Evolutionary conservation across 92 coral and sea anemone species (phyloP), one percentile per base, ranked within the genome.

Genomic region (Palythoa grandiflora): DNA sequence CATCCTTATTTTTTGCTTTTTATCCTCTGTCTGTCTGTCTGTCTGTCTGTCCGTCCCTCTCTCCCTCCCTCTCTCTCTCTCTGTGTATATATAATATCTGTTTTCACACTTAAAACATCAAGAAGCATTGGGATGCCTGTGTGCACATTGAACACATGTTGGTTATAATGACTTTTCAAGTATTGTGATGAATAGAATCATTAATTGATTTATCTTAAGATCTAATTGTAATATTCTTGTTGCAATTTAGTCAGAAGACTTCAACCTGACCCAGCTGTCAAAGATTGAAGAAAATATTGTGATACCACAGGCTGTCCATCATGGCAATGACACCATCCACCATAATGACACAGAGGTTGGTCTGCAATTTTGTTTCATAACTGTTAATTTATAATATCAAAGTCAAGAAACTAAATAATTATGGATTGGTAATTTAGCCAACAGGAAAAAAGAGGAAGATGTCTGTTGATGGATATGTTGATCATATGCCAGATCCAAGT

Each of bases 371-470:
- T 60, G 65, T 84, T n/a, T 17, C 9, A 12, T 50, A 9, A 4
- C 40, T 36, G 28, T 28, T 28, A 2, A n/a, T 44, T 44, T 44
- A 44, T 44, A 8, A 44, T 44, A 8, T 44, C 5, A 44, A 44
- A 44, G 7, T 44, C 7, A 44, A 44, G 50, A 14, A 60, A 14
- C 16, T 77, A 55, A 21, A n/a, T 10, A 38, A 17, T 50, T 60
- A 11, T 75, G 9, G 19, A 51, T 53, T 71, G 53, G 47, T 87
- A 85, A 79, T 14, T 53, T 71, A 96, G 99, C 93, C 95, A 55
- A 65, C 89, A 10, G 78, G 75, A 20, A 96, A 96, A 65, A 96
- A 96, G 88, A 94, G 99, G 59, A 96, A 96, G 75, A 84, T 96
- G 72, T 87, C 89, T 20, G 91, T 75, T 50, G 96, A 90, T 86